A percentile compares a stretch with the other conserved stretches of the same genome.
These are phyloP conservation scores for Uromys caudimaculatus DNA, from an alignment of 2,797 vertebrate species.

Conservation along the genomic window DNA sequence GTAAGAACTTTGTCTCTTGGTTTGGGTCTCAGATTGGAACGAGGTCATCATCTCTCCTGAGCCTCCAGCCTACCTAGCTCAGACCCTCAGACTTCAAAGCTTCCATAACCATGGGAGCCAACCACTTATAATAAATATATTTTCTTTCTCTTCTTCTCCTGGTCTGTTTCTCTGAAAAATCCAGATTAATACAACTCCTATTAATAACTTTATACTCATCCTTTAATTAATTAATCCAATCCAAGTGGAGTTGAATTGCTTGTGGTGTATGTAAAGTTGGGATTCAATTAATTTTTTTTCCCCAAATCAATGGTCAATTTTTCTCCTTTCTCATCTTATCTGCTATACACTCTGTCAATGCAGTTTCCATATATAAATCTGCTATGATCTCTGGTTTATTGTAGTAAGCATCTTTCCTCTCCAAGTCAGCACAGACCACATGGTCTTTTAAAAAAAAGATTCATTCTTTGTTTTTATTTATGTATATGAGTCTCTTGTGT, in stretches of 20 bases:
- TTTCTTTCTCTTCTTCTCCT: neutral
- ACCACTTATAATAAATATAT: neutral
- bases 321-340: neutral
- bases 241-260: constrained; percentile 24
- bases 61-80: neutral
- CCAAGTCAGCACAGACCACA: neutral
- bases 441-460: neutral
- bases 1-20: neutral
- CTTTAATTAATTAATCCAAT: constrained; percentile 59
- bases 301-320: constrained; percentile 12
- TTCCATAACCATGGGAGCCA: neutral
- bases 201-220: constrained; percentile 41
- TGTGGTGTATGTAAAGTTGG: neutral
- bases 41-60: neutral
- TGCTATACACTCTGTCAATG: neutral
- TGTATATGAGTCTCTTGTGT: neutral
- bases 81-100: neutral
- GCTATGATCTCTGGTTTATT: neutral
- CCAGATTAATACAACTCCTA: constrained; percentile 27
- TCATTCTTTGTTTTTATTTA: neutral
- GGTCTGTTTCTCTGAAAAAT: constrained; percentile 12
- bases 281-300: constrained; percentile 50
- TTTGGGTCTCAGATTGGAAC: neutral
- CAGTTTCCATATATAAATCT: neutral
- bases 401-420: neutral